Conservation (phyloP, 2,888 invertebrate genomes). For the Callinectes sapidus region DNA sequence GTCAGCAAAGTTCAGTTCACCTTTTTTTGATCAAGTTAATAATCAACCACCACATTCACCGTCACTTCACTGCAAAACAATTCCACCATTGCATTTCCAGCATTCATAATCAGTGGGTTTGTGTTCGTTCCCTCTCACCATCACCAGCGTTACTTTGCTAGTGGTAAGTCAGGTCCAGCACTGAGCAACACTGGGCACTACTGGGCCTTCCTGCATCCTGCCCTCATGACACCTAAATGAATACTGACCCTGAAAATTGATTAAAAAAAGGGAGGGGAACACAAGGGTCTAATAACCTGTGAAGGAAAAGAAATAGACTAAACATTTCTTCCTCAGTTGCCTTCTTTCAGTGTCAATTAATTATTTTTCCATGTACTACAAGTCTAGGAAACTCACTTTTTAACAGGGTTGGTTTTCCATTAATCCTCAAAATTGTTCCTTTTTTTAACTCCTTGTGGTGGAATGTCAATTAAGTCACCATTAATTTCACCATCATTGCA, state of each 20-base stretch:
- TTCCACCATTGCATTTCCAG: too few species aligned
- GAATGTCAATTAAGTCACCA: background rate
- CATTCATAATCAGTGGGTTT: too few species aligned
- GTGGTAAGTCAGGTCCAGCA: too few species aligned
- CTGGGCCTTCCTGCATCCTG: background rate
- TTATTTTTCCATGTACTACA: background rate
- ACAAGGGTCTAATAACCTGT: background rate
- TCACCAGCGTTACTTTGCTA: too few species aligned
- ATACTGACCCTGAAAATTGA: conserved; percentile 14
- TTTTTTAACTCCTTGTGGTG: background rate
- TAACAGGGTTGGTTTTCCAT: background rate
- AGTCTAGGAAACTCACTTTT: background rate
- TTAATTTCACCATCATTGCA: background rate
- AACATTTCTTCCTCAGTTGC: background rate
- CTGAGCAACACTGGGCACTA: too few species aligned
- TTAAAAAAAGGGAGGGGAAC: background rate
- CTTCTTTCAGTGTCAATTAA: background rate
- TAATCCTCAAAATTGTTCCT: background rate
- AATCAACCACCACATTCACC: too few species aligned
- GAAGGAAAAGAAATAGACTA: background rate
- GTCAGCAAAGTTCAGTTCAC: too few species aligned
- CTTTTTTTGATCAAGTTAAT: too few species aligned
- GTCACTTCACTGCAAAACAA: too few species aligned
- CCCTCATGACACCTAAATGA: background rate
- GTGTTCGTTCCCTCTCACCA: too few species aligned